phyloP scores from a whole-genome alignment of 2,888 invertebrate species.

The Leptarthrus brevirostris region DNA sequence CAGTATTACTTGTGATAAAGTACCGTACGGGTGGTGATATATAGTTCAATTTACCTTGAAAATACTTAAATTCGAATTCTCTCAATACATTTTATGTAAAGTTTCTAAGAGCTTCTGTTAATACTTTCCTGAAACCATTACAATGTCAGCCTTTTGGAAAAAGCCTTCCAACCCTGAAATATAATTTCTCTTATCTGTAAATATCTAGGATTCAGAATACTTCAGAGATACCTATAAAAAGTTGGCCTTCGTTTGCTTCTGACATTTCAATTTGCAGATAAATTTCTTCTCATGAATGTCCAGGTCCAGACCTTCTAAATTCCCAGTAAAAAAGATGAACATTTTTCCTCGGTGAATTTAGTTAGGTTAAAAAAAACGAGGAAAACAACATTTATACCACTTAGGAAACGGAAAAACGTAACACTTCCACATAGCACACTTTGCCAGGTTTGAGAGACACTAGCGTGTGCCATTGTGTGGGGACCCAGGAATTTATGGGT shows the following conservation, averaged over 20 bases:
- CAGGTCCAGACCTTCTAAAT: constrained; percentile 38
- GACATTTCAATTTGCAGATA: constrained; percentile 48
- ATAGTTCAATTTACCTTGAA: no score
- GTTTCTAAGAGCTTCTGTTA: no score
- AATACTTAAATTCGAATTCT: no score
- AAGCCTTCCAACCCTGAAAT: neutral
- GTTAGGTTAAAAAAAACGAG: neutral
- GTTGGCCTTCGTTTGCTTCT: constrained; percentile 25
- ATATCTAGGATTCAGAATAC: constrained; percentile 16
- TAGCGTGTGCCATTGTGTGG: neutral
- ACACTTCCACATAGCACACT: constrained; percentile 22
- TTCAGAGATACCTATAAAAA: constrained; percentile 15
- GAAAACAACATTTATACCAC: constrained; percentile 35
- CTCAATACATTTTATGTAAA: no score
- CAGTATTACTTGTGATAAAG: no score
- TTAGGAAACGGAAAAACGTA: neutral
- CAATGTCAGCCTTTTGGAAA: neutral
- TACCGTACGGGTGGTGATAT: no score
- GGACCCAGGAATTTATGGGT: constrained; percentile 49
- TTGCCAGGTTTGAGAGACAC: neutral
- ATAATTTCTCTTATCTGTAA: constrained; percentile 31
- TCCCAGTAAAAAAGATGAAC: constrained; percentile 20
- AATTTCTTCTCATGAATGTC: constrained; percentile 47
- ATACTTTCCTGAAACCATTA: neutral
- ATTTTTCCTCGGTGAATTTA: constrained; percentile 31